Base-by-base conservation (phyloP, 2,797 vertebrate genomes). In the Gallinago nigripennis region DNA sequence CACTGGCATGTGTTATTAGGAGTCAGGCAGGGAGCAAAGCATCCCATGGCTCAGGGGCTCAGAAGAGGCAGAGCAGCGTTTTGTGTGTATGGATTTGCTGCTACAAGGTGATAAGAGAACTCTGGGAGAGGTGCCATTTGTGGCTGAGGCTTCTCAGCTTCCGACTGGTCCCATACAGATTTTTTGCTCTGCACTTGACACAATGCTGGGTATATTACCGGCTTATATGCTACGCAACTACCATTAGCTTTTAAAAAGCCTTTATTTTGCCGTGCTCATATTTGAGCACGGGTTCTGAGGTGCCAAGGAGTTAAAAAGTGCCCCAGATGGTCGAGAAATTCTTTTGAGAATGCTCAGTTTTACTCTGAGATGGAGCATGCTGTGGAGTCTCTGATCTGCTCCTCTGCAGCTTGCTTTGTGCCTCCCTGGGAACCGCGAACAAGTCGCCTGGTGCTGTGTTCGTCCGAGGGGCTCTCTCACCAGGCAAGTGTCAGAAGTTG, bases 1-100 rank as follows among this genome's bases (percentile, higher is more conserved):
- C 24, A 15, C 33, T 23, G 41, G 43, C 64, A 53, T 0, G 0
- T 3, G 16, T 3, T 9, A 21, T 11, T 2, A 19, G 65, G 2
- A 9, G 41, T n/a, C 56, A 11, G 25, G 20, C 58, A 60, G 43
- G 19, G 37, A 88, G 46, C 19, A 24, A 27, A 83, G 39, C 0
- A 1, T 11, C 33, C 35, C 24, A 31, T 8, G 54, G 23, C 27
- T 50, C 21, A 11, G 16, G 8, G 54, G 28, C n/a, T 73, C 46
- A 51, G 39, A n/a, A 39, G 39, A 86, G 82, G 46, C 71, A 91
- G 18, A 68, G 8, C 39, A 80, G 75, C 48, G 24, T 39, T 66
- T 48, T 65, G 43, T 8, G 1, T 12, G 8, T 2, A 39, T 35
- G n/a, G 23, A 72, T 51, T 58, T 87, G 75, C 65, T 72, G 48